Conservation (phyloP, 2,797 vertebrate species). For the Notamacropus eugenii region DNA sequence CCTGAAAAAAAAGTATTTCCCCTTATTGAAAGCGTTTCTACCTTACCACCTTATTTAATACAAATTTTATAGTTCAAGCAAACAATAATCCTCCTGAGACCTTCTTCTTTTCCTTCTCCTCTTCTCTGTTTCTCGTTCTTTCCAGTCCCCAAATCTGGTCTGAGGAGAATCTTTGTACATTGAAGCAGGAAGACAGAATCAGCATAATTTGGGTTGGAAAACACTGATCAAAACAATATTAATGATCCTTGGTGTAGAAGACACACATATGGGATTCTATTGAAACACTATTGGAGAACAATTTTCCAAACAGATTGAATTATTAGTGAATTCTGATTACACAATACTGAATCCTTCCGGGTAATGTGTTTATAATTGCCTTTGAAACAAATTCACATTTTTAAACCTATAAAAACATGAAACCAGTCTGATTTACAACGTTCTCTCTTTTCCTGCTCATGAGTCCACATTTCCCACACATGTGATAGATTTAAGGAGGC, state of each 20-base stretch:
- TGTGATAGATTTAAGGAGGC: background rate
- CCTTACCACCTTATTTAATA: background rate
- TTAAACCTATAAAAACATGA: background rate
- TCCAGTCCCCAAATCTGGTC: background rate
- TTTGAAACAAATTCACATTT: background rate
- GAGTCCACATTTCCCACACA: background rate
- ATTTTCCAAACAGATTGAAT: background rate
- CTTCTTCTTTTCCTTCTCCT: background rate
- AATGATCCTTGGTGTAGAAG: slow-evolving; percentile 9
- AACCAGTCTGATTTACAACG: background rate
- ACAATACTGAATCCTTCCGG: background rate
- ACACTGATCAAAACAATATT: background rate
- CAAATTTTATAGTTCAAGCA: background rate
- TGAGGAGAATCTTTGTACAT: background rate
- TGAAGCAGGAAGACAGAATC: background rate
- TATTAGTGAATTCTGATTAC: background rate
- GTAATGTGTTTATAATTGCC: background rate
- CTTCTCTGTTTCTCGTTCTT: background rate
- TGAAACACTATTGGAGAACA: background rate
- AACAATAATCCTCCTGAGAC: background rate
- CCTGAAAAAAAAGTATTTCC: background rate
- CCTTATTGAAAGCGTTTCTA: background rate
- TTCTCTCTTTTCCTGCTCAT: background rate
- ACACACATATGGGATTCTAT: background rate
- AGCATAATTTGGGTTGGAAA: background rate